A percentile compares a stretch with the other conserved stretches of the same genome.
phyloP scores from a whole-genome alignment of 2,113 vertebrate species.

The Addax nasomaculatus region DNA sequence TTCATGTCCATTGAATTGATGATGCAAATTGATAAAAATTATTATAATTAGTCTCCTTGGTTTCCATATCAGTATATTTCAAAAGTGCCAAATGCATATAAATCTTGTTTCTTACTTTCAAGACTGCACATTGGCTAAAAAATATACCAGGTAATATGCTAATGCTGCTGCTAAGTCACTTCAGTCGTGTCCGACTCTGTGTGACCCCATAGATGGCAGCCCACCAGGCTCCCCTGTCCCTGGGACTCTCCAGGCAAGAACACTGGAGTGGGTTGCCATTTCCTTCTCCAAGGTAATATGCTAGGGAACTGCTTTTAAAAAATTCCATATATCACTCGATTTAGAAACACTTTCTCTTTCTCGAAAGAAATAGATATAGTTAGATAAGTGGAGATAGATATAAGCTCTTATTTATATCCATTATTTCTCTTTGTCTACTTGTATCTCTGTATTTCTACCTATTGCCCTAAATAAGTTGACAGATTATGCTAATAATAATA shows the following conservation, averaged over 20 bases:
- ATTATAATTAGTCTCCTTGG: not conserved
- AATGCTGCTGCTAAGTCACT: too few species aligned
- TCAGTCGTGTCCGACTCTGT: too few species aligned
- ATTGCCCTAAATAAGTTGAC: not conserved
- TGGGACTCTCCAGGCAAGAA: too few species aligned
- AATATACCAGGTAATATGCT: not conserved
- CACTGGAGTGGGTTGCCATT: too few species aligned
- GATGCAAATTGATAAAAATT: not conserved
- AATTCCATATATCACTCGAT: not conserved
- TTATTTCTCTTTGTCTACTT: not conserved
- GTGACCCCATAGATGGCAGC: too few species aligned
- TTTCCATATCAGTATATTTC: not conserved
- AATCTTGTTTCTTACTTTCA: not conserved
- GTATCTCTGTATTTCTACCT: not conserved
- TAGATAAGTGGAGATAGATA: not conserved
- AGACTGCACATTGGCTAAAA: not conserved
- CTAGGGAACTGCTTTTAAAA: not conserved
- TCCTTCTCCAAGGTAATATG: not conserved
- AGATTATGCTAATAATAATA: not conserved
- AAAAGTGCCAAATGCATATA: not conserved
- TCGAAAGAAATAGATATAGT: not conserved
- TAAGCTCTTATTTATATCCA: not conserved
- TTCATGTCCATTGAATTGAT: not conserved
- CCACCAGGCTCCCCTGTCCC: too few species aligned
- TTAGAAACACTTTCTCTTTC: not conserved